Evolutionary conservation across 2,888 invertebrate genomes (phyloP).

Genomic region (Anthrax anthrax): DNA sequence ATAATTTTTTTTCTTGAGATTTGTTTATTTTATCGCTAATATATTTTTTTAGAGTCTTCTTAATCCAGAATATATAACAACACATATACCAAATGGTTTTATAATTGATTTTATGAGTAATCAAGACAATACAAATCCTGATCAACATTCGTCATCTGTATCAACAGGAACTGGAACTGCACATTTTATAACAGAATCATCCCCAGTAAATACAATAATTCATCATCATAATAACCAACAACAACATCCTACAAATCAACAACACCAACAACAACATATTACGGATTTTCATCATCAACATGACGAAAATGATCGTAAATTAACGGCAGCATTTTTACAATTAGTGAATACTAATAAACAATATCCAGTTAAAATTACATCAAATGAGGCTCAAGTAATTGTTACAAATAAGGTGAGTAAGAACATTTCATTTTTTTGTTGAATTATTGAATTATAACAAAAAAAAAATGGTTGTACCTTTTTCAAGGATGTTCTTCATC

Average conservation of each 20-base stretch:
- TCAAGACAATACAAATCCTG: conserved; percentile 7
- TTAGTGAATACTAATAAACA: conserved; percentile 11
- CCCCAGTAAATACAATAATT: background rate
- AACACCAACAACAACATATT: conserved; percentile 6
- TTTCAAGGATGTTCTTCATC: conserved; percentile 1
- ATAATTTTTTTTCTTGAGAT: background rate
- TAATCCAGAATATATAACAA: conserved; percentile 26
- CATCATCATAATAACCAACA: background rate
- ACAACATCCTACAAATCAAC: background rate
- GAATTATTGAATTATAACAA: too few species aligned
- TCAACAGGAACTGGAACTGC: too few species aligned
- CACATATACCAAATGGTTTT: conserved; percentile 22
- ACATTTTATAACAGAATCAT: background rate
- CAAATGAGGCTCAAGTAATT: conserved; percentile 13
- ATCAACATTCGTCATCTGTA: background rate
- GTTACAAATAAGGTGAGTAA: conserved; percentile 14
- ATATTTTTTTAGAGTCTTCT: conserved; percentile 22
- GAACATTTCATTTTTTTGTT: too few species aligned
- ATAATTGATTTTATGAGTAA: conserved; percentile 30
- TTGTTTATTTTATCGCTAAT: background rate
- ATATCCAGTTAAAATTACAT: conserved; percentile 3
- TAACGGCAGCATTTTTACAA: conserved; percentile 11
- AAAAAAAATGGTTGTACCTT: too few species aligned
- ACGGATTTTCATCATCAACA: conserved; percentile 7
- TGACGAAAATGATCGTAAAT: conserved; percentile 10